Base-by-base conservation (phyloP, 2,888 invertebrate genomes). In the Eudasyphora cyanicolor region DNA sequence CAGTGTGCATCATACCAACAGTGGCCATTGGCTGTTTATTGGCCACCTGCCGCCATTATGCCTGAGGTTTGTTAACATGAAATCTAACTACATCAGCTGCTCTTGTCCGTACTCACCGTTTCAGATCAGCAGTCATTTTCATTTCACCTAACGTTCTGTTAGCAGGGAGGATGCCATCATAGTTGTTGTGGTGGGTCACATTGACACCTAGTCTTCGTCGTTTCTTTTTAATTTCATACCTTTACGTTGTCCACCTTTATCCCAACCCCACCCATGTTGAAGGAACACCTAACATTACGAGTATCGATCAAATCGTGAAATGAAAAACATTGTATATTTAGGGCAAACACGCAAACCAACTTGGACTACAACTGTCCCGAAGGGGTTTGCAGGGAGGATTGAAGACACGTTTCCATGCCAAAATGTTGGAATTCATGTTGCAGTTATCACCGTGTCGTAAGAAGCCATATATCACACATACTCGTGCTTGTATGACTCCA, bases 51-150 rank as follows among this genome's bases (percentile, higher is more conserved):
- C 27, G 57, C 60, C 35, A 64, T 19, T 14, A n/a, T 64, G 62
- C 38, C 76, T 74, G 19, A 62, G 67, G 76, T 70, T 73, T 79
- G 62, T 70, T 83, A 83, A 70, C 62, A 69, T 51, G 51, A 67
- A 54, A 62, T 42, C 14, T 57, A 45, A 38, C n/a, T n/a, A n/a
- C n/a, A 35, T 71, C 21, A 54, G 60, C 42, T 74, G 19, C 32
- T 57, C 64, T 67, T 51, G 82, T 71, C 69, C 74, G n/a, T n/a
- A n/a, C n/a, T n/a, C n/a, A 76, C 51, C n/a, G 76, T 74, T 79
- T 78, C 69, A 76, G 71, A 76, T 78, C 62, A n/a, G 70, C 75
- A 78, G 76, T 81, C 78, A 81, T 79, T 81, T 84, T 60, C 81
- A 76, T 78, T 84, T 79, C 57, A 79, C 38, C 73, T 62, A 75